phyloP scores from a whole-genome alignment of 1,140 invertebrate species.

The Carcinoscorpius rotundicauda region DNA sequence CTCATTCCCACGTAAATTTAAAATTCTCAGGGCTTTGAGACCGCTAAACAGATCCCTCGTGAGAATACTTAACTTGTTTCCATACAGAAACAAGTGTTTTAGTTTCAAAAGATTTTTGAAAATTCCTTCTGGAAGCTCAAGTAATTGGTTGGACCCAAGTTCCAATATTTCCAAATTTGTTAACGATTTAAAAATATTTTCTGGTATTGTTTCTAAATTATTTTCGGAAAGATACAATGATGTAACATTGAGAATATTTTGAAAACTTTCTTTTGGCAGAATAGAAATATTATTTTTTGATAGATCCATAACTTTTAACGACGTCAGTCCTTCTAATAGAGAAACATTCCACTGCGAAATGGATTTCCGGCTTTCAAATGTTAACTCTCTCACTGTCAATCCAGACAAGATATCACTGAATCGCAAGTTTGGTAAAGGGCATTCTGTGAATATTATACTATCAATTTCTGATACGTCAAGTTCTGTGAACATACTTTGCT shows the following conservation, averaged over 20 bases:
- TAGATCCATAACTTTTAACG: too few species aligned
- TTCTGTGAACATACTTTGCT: too few species aligned
- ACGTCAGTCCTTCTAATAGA: too few species aligned
- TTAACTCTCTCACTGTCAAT: constrained; percentile 8
- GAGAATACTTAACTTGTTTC: constrained; percentile 20
- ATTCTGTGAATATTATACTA: constrained; percentile 7
- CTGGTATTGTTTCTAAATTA: constrained; percentile 5
- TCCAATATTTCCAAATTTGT: constrained; percentile 10
- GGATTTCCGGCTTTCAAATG: constrained; percentile 3
- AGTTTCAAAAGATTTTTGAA: constrained; percentile 19
- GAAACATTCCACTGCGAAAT: background rate
- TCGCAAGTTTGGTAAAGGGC: constrained; percentile 10
- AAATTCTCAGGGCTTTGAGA: constrained; percentile 13
- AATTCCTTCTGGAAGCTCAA: constrained; percentile 6
- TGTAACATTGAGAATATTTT: constrained; percentile 4
- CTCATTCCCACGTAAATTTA: constrained; percentile 19
- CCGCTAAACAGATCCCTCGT: constrained; percentile 13
- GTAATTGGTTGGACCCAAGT: constrained; percentile 13
- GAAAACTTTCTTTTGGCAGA: background rate
- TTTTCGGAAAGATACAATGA: constrained; percentile 12
- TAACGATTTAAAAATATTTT: constrained; percentile 9
- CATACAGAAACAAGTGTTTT: constrained; percentile 21
- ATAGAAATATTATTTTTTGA: too few species aligned
- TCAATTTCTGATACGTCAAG: background rate
- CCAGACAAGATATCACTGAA: constrained; percentile 9